Evolutionary conservation across 1,140 invertebrate species (phyloP), one percentile per base, ranked within the genome.

Genomic region (Aphaenogaster floridana): DNA sequence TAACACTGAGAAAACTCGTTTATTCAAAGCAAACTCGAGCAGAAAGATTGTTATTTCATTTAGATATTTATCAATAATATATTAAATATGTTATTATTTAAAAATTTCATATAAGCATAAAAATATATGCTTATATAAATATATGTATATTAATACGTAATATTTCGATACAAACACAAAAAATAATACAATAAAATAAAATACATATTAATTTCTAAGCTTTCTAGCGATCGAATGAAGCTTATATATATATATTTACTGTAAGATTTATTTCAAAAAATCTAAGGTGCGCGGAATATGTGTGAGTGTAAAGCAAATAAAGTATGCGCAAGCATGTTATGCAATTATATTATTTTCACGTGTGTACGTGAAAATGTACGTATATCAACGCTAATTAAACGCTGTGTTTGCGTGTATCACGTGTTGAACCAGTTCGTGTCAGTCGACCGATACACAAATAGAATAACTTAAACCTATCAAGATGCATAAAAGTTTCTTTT

Each of bases 401-500:
- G n/a, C 13, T 15, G 9, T 15, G 15, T 9, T 21, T 5, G 28
- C 6, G 17, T 39, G 21, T 0, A 42, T 83, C 3, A 50, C 11
- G 13, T 57, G 34, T 63, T 59, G 17, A 50, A 74, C 39, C 15
- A 59, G 8, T 61, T 21, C 13, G 11, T 8, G 17, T 59, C 50
- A n/a, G 0, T 48, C 15, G 15, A 74, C 11, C 2, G 11, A 45
- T 15, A 59, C 8, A 39, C 34, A 45, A 76, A 61, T 34, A 48
- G n/a, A 36, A 50, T 8, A 72, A 21, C 0, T 21, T 39, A 17
- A 61, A 61, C 13, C 13, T 34, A 17, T 71, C 69, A 84, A 86
- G 81, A 72, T 80, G 76, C 87, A 86, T 77, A 48, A 74, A 80
- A 88, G 7, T 36, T n/a, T 48, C 11, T 59, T 45, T 48, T 5